Base-by-base conservation (phyloP, 2,113 vertebrate genomes). In the Aegithalos caudatus region DNA sequence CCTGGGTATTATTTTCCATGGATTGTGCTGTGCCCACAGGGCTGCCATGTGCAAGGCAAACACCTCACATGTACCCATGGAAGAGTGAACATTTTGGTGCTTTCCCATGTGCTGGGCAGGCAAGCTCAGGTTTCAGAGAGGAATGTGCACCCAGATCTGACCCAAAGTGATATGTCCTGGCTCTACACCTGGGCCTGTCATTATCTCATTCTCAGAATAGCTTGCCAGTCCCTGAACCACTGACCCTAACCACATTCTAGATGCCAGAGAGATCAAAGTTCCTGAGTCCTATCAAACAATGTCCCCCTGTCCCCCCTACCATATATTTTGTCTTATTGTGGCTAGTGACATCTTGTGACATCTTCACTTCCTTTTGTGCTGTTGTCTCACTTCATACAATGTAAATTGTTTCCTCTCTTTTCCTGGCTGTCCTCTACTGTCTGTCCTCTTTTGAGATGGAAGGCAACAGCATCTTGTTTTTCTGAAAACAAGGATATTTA, bases 401-500 rank as follows among this genome's bases (percentile, higher is more conserved):
- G 31, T 12, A 42, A 58, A 61, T 18, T 27, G n/a, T 89, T 44
- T 69, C 8, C 28, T 86, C 24, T 66, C 33, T 33, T 89, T 94
- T 35, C 35, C 21, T n/a, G 37, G 19, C 25, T 74, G 92, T 73
- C 71, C n/a, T 73, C 86, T 78, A 9, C 57, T 45, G 6, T n/a
- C 28, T 85, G 61, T 54, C 31, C 15, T 91, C 45, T 47, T 90
- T 66, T 90, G 65, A 94, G 80, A 70, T 33, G 38, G 20, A 69
- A 28, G 51, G 72, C n/a, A 72, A 33, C 12, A 69, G 7, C 24
- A 70, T 54, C 69, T 81, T 90, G 23, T 70, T 95, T 94, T 81
- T 92, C 82, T 90, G 64, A 28, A 92, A 92, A 88, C 37, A 61
- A 62, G 67, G 50, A 67, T 73, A 80, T 62, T 86, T 86, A 81